These are phyloP conservation scores for Tipula unca DNA, from an alignment of 2,888 invertebrate species.

Conservation along the genomic window DNA sequence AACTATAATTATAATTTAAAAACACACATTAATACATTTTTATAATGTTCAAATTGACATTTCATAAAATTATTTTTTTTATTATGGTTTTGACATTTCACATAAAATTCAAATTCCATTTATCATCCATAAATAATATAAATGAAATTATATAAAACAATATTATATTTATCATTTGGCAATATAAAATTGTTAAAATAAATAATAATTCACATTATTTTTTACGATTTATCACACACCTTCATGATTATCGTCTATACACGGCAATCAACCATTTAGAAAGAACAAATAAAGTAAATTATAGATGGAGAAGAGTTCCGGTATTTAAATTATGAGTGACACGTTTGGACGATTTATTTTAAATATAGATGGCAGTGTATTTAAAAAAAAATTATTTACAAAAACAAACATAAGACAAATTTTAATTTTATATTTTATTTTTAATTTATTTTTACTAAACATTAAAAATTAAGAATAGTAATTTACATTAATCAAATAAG, in stretches of 20 bases:
- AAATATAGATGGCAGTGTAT: neutral
- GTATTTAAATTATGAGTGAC: neutral
- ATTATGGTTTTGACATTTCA: neutral
- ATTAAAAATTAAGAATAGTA: too few species aligned
- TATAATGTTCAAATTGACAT: neutral
- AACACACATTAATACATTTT: conserved; percentile 25
- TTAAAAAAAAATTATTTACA: too few species aligned
- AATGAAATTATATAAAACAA: neutral
- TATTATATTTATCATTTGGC: neutral
- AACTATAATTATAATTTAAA: conserved; percentile 55
- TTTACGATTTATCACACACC: conserved; percentile 31
- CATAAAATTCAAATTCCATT: neutral
- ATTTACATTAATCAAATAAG: too few species aligned
- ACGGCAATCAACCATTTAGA: conserved; percentile 36
- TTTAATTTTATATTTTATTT: too few species aligned
- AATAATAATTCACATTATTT: neutral
- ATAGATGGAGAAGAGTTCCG: neutral
- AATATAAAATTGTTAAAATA: neutral
- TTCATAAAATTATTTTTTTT: neutral
- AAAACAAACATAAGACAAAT: too few species aligned
- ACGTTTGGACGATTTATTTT: neutral
- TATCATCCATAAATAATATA: neutral
- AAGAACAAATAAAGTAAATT: conserved; percentile 30
- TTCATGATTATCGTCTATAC: conserved; percentile 38
- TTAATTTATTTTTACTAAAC: too few species aligned